Evolutionary conservation across 2,113 vertebrate genomes (phyloP), one percentile per base, ranked within the genome.

Genomic region (Naja naja): DNA sequence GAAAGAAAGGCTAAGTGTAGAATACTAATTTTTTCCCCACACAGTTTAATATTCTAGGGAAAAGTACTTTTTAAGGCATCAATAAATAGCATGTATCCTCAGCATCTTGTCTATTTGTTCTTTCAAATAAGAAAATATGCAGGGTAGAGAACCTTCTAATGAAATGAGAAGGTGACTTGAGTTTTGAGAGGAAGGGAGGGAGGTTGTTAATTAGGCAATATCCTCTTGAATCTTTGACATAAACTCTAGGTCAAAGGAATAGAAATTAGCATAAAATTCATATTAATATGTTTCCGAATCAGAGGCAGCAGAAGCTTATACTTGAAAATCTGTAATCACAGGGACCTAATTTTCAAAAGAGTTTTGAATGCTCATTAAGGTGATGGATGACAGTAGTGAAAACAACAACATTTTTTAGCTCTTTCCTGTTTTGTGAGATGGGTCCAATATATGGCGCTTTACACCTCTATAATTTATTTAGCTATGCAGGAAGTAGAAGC

Each of bases 311-410:
- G 94, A 97, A 97, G 97, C 93, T 95, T 96, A 94, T 97, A 96
- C 95, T 96, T 96, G 96, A 96, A 98, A 98, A 98, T 97, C 96
- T 97, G 96, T 98, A 98, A 98, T 98, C 97, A 98, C 98, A 98
- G 97, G 97, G 97, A 98, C 97, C 98, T 98, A 98, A 97, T 98
- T 97, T 98, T 98, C 97, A 98, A 97, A 97, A 95, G 95, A 95
- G 64, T 96, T 98, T 98, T 98, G 97, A 96, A 97, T 97, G 95
- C 97, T 99, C 98, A 98, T 99, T 99, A 98, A 94, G 96, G 97
- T 98, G 98, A 99, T 98, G 98, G 98, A 98, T 99, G 97, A 97
- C 97, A 97, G 96, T 93, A 94, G 93, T 96, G 93, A 96, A 97
- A 97, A 95, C 96, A 96, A 96, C 96, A 96, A 95, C 96, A 96